phyloP scores from a whole-genome alignment of 2,797 vertebrate genomes.

The Stomatorhinus walkeri region DNA sequence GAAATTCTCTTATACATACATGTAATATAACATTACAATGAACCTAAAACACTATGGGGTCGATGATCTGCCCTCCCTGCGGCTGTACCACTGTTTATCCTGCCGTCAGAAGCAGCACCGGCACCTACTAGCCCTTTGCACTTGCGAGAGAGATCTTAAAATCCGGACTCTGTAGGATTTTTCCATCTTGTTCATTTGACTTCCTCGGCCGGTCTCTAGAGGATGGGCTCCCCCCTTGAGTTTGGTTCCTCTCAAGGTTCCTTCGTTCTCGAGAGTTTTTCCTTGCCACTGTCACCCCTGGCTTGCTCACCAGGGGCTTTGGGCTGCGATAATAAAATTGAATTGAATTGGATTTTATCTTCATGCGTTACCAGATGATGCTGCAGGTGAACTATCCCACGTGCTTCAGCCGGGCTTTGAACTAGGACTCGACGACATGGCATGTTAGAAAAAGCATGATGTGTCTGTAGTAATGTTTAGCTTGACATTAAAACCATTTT shows the following conservation, averaged over 20 bases:
- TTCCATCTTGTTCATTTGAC: neutral
- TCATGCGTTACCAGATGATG: neutral
- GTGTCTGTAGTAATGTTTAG: neutral
- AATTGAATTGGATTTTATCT: neutral
- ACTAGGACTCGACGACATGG: neutral
- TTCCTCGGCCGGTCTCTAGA: neutral
- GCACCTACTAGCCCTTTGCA: neutral
- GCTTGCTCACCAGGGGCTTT: neutral
- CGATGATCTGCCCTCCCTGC: neutral
- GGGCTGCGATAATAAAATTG: neutral
- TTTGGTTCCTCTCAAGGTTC: neutral
- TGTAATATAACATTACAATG: neutral
- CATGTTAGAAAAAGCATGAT: neutral
- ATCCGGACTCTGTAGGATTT: neutral
- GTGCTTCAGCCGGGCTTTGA: neutral
- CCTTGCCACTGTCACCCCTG: neutral
- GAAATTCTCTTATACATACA: neutral
- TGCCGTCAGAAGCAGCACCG: neutral
- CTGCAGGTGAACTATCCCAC: neutral
- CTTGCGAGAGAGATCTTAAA: neutral
- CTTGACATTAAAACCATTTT: neutral
- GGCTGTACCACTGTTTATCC: neutral
- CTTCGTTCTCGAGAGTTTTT: neutral
- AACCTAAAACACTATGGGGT: neutral
- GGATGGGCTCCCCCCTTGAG: neutral